Percentiles rank a stretch among this genome's conserved stretches.
Evolutionary conservation across 2,113 vertebrate species (phyloP).

Genomic region (Capreolus pygargus): DNA sequence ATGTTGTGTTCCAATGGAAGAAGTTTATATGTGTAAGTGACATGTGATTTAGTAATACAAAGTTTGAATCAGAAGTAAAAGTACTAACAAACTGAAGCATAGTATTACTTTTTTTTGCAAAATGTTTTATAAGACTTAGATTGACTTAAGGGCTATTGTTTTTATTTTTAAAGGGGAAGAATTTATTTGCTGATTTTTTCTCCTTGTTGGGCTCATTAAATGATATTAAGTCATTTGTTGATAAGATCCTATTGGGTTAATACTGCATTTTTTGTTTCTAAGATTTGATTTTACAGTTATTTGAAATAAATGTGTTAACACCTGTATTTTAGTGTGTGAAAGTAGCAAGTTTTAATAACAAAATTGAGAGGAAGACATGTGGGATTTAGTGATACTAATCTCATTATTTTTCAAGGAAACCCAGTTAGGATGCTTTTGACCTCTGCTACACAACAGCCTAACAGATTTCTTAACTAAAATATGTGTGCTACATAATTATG

Average conservation of each 20-base stretch:
- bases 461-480: constrained; percentile 72
- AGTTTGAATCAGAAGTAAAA: not conserved
- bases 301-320: not conserved
- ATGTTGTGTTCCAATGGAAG: not conserved
- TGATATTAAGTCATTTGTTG: not conserved
- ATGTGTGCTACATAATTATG: constrained; percentile 68
- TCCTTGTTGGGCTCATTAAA: not conserved
- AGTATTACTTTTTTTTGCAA: constrained; percentile 8
- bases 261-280: not conserved
- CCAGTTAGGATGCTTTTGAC: constrained; percentile 51
- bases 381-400: constrained; percentile 42
- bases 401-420: constrained; percentile 63
- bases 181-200: not conserved
- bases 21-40: constrained; percentile 10
- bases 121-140: constrained; percentile 7
- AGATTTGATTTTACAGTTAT: not conserved
- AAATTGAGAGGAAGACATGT: constrained; percentile 4
- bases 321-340: not conserved
- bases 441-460: constrained; percentile 61
- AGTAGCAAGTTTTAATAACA: constrained; percentile 46
- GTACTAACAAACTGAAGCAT: not conserved
- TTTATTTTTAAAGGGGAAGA: constrained; percentile 1
- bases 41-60: not conserved
- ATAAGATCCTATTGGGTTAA: not conserved
- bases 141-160: not conserved